Conservation (phyloP, 1,140 invertebrate species). For the Brachionus angularis region DNA sequence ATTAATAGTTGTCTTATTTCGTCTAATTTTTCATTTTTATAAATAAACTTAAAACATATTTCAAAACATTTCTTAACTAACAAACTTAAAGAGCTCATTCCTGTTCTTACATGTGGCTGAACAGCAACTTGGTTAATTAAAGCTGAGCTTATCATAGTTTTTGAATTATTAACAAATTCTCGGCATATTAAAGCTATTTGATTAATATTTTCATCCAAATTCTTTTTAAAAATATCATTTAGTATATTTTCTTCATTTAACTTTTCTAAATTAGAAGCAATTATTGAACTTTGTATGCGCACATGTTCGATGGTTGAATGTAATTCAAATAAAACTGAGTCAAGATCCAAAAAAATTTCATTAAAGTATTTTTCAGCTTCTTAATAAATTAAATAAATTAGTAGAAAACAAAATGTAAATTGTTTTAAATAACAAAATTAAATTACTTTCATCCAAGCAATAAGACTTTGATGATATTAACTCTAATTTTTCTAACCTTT, state of each 20-base stretch:
- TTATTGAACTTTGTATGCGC: conserved; percentile 5
- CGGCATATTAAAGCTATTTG: conserved; percentile 22
- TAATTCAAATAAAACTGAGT: conserved; percentile 1
- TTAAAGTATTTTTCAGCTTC: not conserved
- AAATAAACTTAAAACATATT: conserved; percentile 19
- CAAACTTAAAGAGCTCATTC: conserved; percentile 17
- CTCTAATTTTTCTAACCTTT: not conserved
- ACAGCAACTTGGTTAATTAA: not conserved
- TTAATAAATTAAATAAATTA: not conserved
- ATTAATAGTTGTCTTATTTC: conserved; percentile 29
- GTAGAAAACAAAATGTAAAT: not conserved
- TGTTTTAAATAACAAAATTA: not conserved
- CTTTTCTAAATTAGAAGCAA: not conserved
- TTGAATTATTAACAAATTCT: conserved; percentile 28
- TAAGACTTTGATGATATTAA: no score
- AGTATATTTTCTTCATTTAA: not conserved
- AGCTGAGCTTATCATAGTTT: conserved; percentile 18
- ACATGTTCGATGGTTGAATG: conserved; percentile 40
- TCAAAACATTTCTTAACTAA: conserved; percentile 30
- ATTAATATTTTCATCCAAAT: conserved; percentile 14
- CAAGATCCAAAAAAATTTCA: not conserved
- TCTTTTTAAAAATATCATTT: not conserved
- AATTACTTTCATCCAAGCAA: not conserved
- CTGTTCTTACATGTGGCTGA: not conserved
- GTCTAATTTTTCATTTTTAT: conserved; percentile 41